phyloP scores from a whole-genome alignment of 2,797 vertebrate species.

The Huso huso region DNA sequence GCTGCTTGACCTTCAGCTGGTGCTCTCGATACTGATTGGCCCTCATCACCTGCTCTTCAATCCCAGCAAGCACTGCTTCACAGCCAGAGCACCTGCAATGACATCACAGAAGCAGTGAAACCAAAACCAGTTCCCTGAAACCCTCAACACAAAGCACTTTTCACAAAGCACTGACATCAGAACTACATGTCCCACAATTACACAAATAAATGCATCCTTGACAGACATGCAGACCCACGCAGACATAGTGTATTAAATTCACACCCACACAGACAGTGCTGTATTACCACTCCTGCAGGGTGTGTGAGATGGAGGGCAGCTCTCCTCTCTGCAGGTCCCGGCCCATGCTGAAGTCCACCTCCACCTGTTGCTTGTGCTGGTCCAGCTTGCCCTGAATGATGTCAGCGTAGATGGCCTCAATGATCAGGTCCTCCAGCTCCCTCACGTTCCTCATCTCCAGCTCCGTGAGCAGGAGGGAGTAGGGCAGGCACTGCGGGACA shows the following conservation, averaged over 20 bases:
- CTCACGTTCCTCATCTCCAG: slow-evolving; percentile 56
- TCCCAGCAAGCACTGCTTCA: slow-evolving; percentile 85
- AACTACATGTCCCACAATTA: no score
- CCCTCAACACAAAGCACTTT: no score
- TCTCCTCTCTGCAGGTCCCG: slow-evolving; percentile 63
- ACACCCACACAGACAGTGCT: slow-evolving; percentile 16
- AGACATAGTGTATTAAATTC: no score
- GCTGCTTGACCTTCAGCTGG: slow-evolving; percentile 88
- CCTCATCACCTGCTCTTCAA: slow-evolving; percentile 88
- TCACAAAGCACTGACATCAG: no score
- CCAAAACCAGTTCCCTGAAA: no score
- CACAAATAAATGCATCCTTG: no score
- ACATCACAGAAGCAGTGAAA: no score
- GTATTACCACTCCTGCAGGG: slow-evolving; percentile 61
- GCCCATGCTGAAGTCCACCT: slow-evolving; percentile 65
- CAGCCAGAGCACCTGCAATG: slow-evolving; percentile 82
- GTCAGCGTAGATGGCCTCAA: slow-evolving; percentile 59
- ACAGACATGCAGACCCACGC: no score
- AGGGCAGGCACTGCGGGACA: slow-evolving; percentile 56
- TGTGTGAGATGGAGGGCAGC: slow-evolving; percentile 57
- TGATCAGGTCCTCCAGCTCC: slow-evolving; percentile 62
- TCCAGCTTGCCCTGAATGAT: slow-evolving; percentile 61
- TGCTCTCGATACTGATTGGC: slow-evolving; percentile 93
- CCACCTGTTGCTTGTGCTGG: slow-evolving; percentile 60
- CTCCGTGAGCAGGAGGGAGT: slow-evolving; percentile 57